Evolutionary conservation across 2,888 invertebrate species (phyloP).

Genomic region (Darwinula stevensoni): DNA sequence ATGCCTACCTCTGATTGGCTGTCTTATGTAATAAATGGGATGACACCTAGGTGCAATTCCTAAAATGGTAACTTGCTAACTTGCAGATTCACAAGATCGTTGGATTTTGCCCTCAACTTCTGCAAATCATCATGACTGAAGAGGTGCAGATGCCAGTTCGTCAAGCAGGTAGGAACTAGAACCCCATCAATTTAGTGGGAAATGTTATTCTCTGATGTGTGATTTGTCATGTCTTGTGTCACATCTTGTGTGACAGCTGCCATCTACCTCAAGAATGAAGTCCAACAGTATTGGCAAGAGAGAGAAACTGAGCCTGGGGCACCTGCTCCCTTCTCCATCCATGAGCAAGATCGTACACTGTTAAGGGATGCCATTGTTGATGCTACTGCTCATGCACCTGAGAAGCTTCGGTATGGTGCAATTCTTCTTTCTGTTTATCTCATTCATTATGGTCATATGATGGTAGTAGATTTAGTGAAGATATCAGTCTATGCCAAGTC

Average conservation of each 20-base stretch:
- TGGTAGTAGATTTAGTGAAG: too few relatives aligned
- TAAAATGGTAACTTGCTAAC: too few relatives aligned
- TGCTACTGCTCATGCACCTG: slow-evolving; percentile 73
- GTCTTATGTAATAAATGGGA: too few relatives aligned
- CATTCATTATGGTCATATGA: too few relatives aligned
- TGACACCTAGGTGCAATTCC: too few relatives aligned
- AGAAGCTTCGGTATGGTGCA: slow-evolving; percentile 52
- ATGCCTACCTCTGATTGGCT: too few relatives aligned
- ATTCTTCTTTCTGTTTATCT: too few relatives aligned
- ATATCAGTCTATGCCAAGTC: too few relatives aligned
- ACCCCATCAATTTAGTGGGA: too few relatives aligned
- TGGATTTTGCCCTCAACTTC: slow-evolving; percentile 71
- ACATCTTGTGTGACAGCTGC: slow-evolving; percentile 24
- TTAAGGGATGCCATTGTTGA: slow-evolving; percentile 82
- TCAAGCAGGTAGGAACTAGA: slow-evolving; percentile 37
- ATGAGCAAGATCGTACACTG: slow-evolving; percentile 82
- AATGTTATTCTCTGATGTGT: not conserved
- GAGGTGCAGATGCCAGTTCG: slow-evolving; percentile 69
- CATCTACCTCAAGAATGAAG: slow-evolving; percentile 81
- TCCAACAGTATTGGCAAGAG: slow-evolving; percentile 64
- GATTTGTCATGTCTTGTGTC: not conserved
- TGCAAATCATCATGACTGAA: slow-evolving; percentile 74
- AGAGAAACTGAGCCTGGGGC: slow-evolving; percentile 31
- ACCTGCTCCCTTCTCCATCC: slow-evolving; percentile 50
- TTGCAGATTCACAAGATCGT: slow-evolving; percentile 68